Evolutionary conservation across 2,888 invertebrate species (phyloP).

Genomic region (Fissipunctia ypsillon): DNA sequence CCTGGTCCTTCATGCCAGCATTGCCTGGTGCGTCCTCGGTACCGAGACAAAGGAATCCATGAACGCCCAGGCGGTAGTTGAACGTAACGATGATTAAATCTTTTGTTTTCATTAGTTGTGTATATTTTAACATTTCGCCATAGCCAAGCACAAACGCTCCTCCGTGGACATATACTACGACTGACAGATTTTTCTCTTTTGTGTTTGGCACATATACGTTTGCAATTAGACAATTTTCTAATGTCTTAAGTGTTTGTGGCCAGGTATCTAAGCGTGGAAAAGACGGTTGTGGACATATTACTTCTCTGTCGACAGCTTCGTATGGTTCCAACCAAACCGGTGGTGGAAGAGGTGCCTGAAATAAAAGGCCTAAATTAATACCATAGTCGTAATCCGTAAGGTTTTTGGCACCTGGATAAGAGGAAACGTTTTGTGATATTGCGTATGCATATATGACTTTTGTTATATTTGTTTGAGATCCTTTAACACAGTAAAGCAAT

Average conservation of each 20-base stretch:
- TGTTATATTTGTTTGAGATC: too few relatives aligned
- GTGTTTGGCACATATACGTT: conserved; percentile 41
- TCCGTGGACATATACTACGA: conserved; percentile 29
- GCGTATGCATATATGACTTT: too few relatives aligned
- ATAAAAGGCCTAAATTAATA: not conserved
- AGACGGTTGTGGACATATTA: conserved; percentile 68
- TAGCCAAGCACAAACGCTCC: conserved; percentile 24
- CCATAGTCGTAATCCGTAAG: not conserved
- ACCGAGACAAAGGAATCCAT: conserved; percentile 40
- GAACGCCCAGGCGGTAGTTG: conserved; percentile 30
- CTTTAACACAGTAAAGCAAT: too few relatives aligned
- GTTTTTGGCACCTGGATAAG: too few relatives aligned
- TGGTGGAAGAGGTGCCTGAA: conserved; percentile 73
- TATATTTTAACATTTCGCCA: conserved; percentile 6
- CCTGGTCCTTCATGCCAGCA: conserved; percentile 79
- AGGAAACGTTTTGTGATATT: too few relatives aligned
- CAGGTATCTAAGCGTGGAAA: too few relatives aligned
- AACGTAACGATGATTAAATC: conserved; percentile 67
- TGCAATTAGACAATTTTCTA: conserved; percentile 37
- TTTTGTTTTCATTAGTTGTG: conserved; percentile 31
- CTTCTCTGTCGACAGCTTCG: conserved; percentile 59
- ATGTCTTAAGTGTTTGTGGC: too few relatives aligned
- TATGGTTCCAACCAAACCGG: conserved; percentile 68
- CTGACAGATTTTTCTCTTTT: conserved; percentile 24
- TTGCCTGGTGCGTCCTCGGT: conserved; percentile 73